These are phyloP conservation scores for Carettochelys insculpta DNA, from an alignment of 2,113 vertebrate genomes.

Conservation along the genomic window DNA sequence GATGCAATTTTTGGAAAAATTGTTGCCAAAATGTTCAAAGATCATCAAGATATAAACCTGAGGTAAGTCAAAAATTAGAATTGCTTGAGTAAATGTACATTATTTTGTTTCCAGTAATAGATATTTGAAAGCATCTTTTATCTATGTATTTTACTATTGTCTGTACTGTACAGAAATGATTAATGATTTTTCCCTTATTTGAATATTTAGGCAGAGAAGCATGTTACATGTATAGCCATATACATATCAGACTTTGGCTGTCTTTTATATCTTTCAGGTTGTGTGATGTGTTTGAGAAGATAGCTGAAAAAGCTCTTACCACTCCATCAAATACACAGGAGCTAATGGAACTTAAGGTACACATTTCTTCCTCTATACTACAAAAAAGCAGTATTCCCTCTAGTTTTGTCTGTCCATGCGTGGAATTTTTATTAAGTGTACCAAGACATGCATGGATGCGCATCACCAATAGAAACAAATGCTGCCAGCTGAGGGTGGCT, in stretches of 20 bases:
- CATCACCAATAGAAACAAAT: too few relatives aligned
- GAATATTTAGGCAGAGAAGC: background rate
- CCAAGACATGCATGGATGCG: too few relatives aligned
- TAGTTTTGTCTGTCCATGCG: too few relatives aligned
- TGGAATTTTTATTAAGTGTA: too few relatives aligned
- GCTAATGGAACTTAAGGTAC: conserved; percentile 90
- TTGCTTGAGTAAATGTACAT: background rate
- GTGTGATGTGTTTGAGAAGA: conserved; percentile 85
- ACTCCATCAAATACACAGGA: conserved; percentile 84
- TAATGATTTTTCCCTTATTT: background rate
- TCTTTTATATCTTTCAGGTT: conserved; percentile 75
- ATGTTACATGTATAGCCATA: too few relatives aligned
- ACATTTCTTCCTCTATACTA: background rate
- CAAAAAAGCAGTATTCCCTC: too few relatives aligned
- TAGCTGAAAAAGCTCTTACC: conserved; percentile 85
- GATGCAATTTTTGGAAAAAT: conserved; percentile 80
- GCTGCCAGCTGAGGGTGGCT: too few relatives aligned
- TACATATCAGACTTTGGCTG: background rate
- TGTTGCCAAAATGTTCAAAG: conserved; percentile 75
- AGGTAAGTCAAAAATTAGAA: conserved; percentile 62
- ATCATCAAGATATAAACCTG: conserved; percentile 80
- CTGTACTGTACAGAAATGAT: background rate
- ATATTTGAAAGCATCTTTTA: background rate
- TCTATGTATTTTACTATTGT: background rate
- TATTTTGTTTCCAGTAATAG: background rate